Base-by-base conservation (phyloP, 2,797 vertebrate genomes). In the Morus bassanus region DNA sequence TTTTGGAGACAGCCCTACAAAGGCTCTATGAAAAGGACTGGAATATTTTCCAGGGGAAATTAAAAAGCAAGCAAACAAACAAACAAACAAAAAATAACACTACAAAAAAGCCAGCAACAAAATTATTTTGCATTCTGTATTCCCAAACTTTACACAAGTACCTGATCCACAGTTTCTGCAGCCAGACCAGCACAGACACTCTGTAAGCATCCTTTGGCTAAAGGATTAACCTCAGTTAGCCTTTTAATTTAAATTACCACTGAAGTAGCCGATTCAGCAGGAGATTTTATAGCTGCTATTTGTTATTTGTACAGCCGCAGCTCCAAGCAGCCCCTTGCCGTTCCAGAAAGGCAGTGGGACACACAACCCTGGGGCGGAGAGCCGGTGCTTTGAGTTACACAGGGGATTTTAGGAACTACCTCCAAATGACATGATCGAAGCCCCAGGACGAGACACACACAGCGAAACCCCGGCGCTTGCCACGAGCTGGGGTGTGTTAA, bases 351-450 rank as follows among this genome's bases (percentile, higher is more conserved):
- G 63, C 0, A 1, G 10, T 4, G 27, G 46, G 61, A 64, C 22
- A 21, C 23, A 27, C 10, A 51, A 39, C 19, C 65, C 53, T 7
- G 2, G 0, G 4, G 60, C 2, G 0, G 21, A 33, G 51, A 45
- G 73, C 19, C 1, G 8, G 50, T 19, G 59, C 53, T 33, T 10
- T 1, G 8, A 43, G 53, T 18, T 39, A 60, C 59, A 10, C 0
- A 1, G 5, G 8, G 9, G 41, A 15, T 33, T 63, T 76, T 28
- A n/a, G 50, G 33, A 63, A 22, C 27, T 7, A 25, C 30, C 60
- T 35, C 54, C 19, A 1, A 41, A 50, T 0, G 9, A 50, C 33
- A 39, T 3, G 0, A 21, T 6, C 0, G 3, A 57, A 59, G 24
- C 50, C 14, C 17, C 45, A 33, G 41, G 27, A 56, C 8, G 5